Conservation (phyloP, 1,140 invertebrate genomes). For the Potamilus streckersoni region DNA sequence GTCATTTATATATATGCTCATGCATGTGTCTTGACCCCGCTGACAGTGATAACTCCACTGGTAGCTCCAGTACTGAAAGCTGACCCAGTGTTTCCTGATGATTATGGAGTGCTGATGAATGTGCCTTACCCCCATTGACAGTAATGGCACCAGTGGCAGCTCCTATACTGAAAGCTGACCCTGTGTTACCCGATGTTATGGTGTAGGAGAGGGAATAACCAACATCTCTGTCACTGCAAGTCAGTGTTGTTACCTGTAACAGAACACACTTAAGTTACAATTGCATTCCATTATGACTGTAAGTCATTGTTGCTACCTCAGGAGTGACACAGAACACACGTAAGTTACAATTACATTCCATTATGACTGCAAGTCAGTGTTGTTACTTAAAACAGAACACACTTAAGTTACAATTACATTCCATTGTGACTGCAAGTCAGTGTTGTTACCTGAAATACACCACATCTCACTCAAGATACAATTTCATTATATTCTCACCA, state of each 20-base stretch:
- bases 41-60: too few relatives aligned
- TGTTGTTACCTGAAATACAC: constrained; percentile 28
- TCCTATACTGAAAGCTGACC: constrained; percentile 28
- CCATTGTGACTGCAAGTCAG: constrained; percentile 32
- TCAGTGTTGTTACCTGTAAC: constrained; percentile 31
- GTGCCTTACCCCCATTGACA: constrained; percentile 28
- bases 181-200: constrained; percentile 33
- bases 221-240: constrained; percentile 40
- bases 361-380: constrained; percentile 29
- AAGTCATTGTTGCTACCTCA: constrained; percentile 21
- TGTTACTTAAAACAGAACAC: not conserved
- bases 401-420: constrained; percentile 31
- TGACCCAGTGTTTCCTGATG: too few relatives aligned
- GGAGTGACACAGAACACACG: not conserved
- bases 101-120: not conserved
- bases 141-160: constrained; percentile 30
- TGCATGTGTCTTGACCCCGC: too few relatives aligned
- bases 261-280: not conserved
- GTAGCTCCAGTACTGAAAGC: too few relatives aligned
- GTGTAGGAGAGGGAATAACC: constrained; percentile 33
- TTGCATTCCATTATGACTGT: too few relatives aligned
- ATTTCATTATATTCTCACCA: too few relatives aligned
- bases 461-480: not conserved
- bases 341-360: constrained; percentile 31
- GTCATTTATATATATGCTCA: too few relatives aligned